These are phyloP conservation scores for Potamilus streckersoni DNA, from an alignment of 1,140 invertebrate species.

Conservation along the genomic window DNA sequence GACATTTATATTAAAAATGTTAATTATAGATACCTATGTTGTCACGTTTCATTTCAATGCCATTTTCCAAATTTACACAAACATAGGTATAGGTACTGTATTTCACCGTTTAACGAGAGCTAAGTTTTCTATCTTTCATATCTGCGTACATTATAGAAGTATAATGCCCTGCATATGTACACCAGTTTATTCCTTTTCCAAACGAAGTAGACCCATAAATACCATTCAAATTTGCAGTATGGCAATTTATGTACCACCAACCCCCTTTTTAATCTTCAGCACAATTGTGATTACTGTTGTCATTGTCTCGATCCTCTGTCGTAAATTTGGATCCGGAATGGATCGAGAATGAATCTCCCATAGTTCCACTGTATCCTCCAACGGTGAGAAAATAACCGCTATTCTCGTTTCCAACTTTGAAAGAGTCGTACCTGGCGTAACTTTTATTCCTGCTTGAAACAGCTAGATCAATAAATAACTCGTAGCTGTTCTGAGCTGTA, in stretches of 20 bases:
- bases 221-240: constrained; percentile 11
- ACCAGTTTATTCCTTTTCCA: no score
- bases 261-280: not conserved
- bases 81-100: no score
- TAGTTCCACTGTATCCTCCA: constrained; percentile 6
- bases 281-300: not conserved
- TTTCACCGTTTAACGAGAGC: no score
- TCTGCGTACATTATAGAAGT: no score
- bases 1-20: no score
- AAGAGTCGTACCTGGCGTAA: not conserved
- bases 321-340: not conserved
- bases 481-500: not conserved
- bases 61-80: no score
- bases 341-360: not conserved
- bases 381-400: not conserved
- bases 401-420: constrained; percentile 1
- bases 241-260: constrained; percentile 1
- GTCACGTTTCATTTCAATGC: no score
- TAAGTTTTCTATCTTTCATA: no score
- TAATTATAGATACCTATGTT: no score
- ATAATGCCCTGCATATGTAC: no score
- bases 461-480: not conserved
- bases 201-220: not conserved
- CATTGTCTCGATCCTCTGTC: constrained; percentile 16
- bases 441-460: not conserved